phyloP scores from a whole-genome alignment of 2,888 invertebrate species.

The Branchipolynoe longqiensis region DNA sequence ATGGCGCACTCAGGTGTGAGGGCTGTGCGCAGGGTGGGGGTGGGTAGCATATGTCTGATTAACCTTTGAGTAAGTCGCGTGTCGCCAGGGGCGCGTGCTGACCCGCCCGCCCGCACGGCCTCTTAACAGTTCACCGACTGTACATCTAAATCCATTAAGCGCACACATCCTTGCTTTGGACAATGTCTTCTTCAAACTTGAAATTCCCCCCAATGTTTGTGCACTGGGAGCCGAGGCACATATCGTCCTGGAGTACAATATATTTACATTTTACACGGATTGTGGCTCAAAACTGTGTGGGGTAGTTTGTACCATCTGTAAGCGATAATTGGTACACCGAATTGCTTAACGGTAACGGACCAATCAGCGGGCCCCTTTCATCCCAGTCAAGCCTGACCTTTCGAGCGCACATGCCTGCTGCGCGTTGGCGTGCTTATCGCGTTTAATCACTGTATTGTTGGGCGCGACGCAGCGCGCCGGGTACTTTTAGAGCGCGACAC shows the following conservation, averaged over 20 bases:
- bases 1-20: no score
- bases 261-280: no score
- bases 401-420: constrained; percentile 26
- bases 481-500: neutral
- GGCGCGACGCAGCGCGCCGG: neutral
- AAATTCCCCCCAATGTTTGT: no score
- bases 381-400: neutral
- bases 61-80: constrained; percentile 48
- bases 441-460: constrained; percentile 51
- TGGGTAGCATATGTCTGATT: constrained; percentile 52
- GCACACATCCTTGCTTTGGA: no score
- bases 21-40: no score
- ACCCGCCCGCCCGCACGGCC: neutral
- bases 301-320: no score
- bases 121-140: no score
- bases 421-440: constrained; percentile 43
- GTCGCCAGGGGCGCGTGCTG: neutral
- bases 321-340: neutral
- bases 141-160: no score
- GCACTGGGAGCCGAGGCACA: no score
- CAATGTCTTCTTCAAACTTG: no score
- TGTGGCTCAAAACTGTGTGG: no score
- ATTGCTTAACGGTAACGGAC: constrained; percentile 45
- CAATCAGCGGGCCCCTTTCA: constrained; percentile 34
- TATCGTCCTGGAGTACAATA: no score